phyloP scores from a whole-genome alignment of 2,888 invertebrate genomes.

The Tanypteryx hageni region DNA sequence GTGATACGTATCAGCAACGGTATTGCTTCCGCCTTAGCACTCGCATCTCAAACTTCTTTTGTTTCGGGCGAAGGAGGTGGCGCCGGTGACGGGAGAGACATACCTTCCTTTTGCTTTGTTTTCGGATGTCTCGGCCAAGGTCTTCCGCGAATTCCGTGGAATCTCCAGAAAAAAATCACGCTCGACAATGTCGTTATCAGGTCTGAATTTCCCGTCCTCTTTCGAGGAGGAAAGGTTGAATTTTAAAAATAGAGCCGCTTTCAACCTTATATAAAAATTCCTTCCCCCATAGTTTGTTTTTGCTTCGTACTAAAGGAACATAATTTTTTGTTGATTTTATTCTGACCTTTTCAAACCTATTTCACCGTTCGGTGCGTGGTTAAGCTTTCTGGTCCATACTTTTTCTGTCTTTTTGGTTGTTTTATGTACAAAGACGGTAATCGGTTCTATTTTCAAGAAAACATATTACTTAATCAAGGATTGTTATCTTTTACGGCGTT shows the following conservation, averaged over 20 bases:
- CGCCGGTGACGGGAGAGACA: no score
- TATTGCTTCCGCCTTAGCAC: conserved; percentile 23
- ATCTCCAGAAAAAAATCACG: background rate
- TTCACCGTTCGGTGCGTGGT: no score
- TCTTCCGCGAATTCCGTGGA: background rate
- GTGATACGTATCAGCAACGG: conserved; percentile 43
- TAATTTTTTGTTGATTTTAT: no score
- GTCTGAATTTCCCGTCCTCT: background rate
- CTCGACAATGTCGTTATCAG: background rate
- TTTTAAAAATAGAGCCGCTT: background rate
- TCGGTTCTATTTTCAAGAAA: no score
- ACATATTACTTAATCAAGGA: no score
- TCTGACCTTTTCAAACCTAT: no score
- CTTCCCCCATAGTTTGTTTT: background rate
- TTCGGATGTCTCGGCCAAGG: background rate
- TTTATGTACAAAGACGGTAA: no score
- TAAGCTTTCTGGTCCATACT: no score
- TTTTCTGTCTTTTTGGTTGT: no score
- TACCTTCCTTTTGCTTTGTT: background rate
- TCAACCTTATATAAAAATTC: background rate
- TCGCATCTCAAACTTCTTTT: conserved; percentile 41
- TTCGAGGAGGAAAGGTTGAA: background rate
- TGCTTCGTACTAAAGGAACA: background rate
- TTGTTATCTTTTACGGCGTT: no score
- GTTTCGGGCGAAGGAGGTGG: background rate